Percentiles rank a stretch among this genome's conserved stretches.
These are phyloP conservation scores for Calameuta idolon DNA, from an alignment of 2,888 invertebrate species.

Conservation along the genomic window DNA sequence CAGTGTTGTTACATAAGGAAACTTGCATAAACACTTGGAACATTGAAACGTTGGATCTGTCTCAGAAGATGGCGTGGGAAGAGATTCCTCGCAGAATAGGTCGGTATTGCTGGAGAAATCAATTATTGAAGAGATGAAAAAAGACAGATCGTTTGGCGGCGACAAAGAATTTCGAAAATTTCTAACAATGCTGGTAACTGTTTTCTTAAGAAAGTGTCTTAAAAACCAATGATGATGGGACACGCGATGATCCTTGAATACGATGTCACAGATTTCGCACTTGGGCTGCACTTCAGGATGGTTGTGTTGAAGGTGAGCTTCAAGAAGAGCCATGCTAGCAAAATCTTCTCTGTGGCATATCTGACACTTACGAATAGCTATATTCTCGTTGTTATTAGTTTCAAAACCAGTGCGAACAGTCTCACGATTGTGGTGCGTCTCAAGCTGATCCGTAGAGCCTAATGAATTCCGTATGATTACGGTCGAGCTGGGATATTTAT, in stretches of 20 bases:
- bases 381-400: constrained; percentile 43
- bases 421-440: constrained; percentile 52
- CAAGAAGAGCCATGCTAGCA: constrained; percentile 71
- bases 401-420: constrained; percentile 52
- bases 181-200: constrained; percentile 39
- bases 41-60: constrained; percentile 76
- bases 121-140: constrained; percentile 83
- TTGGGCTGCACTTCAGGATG: constrained; percentile 78
- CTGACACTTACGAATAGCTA: constrained; percentile 68
- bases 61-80: constrained; percentile 72
- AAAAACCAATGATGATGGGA: constrained; percentile 78
- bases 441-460: constrained; percentile 39
- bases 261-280: constrained; percentile 79
- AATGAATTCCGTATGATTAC: constrained; percentile 45
- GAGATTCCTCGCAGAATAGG: constrained; percentile 77
- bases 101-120: constrained; percentile 85
- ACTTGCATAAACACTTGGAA: constrained; percentile 77
- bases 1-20: constrained; percentile 70
- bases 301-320: constrained; percentile 75
- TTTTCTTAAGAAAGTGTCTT: constrained; percentile 68
- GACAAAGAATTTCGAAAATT: constrained; percentile 69
- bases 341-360: constrained; percentile 76
- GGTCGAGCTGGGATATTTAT: constrained; percentile 18
- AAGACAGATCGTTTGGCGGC: constrained; percentile 80
- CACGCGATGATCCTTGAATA: constrained; percentile 80